Percentiles rank a stretch among this genome's conserved stretches.
Evolutionary conservation across 2,888 invertebrate species (phyloP).

Genomic region (Nesidiocoris tenuis): DNA sequence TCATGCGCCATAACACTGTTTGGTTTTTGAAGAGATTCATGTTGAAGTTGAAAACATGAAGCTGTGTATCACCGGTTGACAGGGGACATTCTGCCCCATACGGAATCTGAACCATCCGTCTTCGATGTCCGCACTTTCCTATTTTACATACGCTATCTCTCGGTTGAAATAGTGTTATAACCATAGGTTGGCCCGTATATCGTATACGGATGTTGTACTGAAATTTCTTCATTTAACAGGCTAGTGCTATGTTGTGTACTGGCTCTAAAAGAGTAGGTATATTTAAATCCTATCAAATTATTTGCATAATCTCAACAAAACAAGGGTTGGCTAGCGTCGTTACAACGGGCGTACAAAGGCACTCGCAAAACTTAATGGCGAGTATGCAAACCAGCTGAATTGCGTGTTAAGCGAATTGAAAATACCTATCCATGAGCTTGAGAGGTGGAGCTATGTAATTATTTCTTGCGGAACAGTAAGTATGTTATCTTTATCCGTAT

Average conservation of each 20-base stretch:
- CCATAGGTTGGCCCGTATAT: neutral
- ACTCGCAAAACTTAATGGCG: too few relatives aligned
- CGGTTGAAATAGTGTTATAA: neutral
- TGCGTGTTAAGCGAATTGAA: too few relatives aligned
- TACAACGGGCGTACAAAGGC: neutral
- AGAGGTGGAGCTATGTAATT: too few relatives aligned
- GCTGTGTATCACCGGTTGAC: constrained; percentile 2
- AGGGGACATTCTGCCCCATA: neutral
- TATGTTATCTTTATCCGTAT: too few relatives aligned
- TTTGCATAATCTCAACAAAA: neutral
- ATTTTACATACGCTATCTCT: neutral
- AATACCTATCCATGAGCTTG: too few relatives aligned
- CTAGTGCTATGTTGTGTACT: neutral
- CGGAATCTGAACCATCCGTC: neutral
- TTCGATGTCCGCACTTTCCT: neutral
- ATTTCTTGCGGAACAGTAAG: too few relatives aligned
- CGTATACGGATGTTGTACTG: neutral
- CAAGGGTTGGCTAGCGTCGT: neutral
- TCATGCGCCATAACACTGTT: constrained; percentile 4
- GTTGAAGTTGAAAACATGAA: constrained; percentile 14
- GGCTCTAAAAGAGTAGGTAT: neutral
- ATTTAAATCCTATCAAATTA: neutral
- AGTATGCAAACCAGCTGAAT: too few relatives aligned
- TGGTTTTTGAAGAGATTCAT: constrained; percentile 12
- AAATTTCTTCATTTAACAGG: neutral